Percentiles rank a stretch among this genome's conserved stretches.
Conservation (phyloP, 2,113 vertebrate species). For the Cololabis saira region DNA sequence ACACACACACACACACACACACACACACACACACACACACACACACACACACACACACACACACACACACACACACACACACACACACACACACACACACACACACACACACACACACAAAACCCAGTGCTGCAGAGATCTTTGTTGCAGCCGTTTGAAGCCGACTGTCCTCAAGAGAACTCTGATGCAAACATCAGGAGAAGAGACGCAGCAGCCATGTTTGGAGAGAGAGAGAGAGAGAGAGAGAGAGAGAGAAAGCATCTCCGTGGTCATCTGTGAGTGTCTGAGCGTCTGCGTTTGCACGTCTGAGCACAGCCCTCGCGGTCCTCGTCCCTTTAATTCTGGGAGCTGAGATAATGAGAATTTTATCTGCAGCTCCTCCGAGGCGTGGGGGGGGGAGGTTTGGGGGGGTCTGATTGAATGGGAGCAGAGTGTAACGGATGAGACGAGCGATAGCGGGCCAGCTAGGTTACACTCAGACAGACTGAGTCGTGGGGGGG, state of each 20-base stretch:
- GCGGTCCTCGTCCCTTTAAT: slow-evolving; percentile 73
- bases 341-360: slow-evolving; percentile 81
- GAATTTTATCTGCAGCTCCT: slow-evolving; percentile 81
- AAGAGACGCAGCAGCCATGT: slow-evolving; percentile 35
- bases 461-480: slow-evolving; percentile 63
- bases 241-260: too few species aligned
- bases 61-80: slow-evolving; percentile 30
- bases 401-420: slow-evolving; percentile 75
- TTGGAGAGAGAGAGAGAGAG: background rate
- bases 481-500: slow-evolving; percentile 38
- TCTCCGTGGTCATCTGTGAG: slow-evolving; percentile 37
- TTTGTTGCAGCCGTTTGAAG: slow-evolving; percentile 54
- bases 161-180: slow-evolving; percentile 47
- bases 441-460: slow-evolving; percentile 77
- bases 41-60: background rate
- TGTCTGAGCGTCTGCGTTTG: slow-evolving; percentile 28
- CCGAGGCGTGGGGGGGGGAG: slow-evolving; percentile 46
- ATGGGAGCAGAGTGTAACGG: slow-evolving; percentile 83
- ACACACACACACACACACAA: slow-evolving; percentile 40
- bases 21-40: slow-evolving; percentile 6
- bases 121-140: slow-evolving; percentile 45
- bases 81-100: slow-evolving; percentile 27
- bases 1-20: too few species aligned
- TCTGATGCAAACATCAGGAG: slow-evolving; percentile 57
- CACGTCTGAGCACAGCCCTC: slow-evolving; percentile 23